These are phyloP conservation scores for Burhinus oedicnemus DNA, from an alignment of 2,113 vertebrate species.

Conservation along the genomic window DNA sequence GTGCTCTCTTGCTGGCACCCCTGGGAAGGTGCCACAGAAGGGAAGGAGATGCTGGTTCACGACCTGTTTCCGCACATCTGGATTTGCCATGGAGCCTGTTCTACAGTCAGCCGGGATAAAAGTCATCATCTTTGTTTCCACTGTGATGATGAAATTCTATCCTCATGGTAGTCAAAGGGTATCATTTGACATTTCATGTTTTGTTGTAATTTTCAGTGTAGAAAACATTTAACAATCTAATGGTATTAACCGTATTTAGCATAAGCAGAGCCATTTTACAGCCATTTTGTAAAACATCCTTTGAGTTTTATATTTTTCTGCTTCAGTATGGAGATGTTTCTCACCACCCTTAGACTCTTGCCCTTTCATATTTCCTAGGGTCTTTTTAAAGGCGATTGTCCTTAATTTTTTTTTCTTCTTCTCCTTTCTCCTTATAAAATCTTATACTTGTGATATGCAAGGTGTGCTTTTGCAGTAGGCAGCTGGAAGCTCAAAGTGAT, in stretches of 20 bases:
- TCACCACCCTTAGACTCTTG: not conserved
- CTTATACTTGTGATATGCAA: not conserved
- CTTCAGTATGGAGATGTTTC: not conserved
- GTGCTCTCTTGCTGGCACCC: not conserved
- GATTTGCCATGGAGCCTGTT: not conserved
- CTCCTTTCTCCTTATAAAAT: not conserved
- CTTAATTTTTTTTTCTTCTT: not conserved
- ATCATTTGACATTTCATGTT: not conserved
- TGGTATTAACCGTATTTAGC: not conserved
- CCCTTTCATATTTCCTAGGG: not conserved
- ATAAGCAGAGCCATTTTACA: not conserved
- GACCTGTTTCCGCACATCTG: accelerated
- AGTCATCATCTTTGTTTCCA: not conserved
- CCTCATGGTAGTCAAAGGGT: not conserved
- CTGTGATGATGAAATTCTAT: not conserved
- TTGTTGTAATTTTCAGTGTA: not conserved
- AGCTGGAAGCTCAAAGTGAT: not conserved
- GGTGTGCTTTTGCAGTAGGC: not conserved
- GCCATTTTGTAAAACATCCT: not conserved
- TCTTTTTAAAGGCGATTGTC: not conserved
- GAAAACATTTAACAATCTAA: not conserved
- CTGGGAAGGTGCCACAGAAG: not conserved
- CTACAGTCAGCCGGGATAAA: not conserved
- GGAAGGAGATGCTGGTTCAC: not conserved
- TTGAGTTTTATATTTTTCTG: not conserved